Evolutionary conservation across 30 jellyfish, hydroid and myxozoan genomes (phyloP), one percentile per base, ranked within the genome.

Genomic region (Sanderia malayensis): DNA sequence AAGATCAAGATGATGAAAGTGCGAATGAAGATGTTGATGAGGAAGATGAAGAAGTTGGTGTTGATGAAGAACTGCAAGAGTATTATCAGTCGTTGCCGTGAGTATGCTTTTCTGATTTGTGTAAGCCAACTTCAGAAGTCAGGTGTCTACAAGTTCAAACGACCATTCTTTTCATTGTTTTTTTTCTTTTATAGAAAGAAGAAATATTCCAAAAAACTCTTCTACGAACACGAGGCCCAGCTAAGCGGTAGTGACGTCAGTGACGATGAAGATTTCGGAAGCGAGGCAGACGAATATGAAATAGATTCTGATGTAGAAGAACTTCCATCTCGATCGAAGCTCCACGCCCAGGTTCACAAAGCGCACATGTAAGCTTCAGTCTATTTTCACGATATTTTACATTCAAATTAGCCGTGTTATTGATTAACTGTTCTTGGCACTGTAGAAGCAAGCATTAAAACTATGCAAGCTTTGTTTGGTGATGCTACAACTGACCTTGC

Each of bases 321-420:
- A 41, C 47, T 82, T n/a, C 95, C 95, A 6, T 69, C 95, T 8
- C 65, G 74, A n/a, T 80, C 63, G 25, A 70, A 83, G 57, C 53
- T 89, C 27, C 67, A 71, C 70, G 84, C 80, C 15, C 97, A 89
- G 41, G 95, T 83, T 61, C 88, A 89, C 53, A 75, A 68, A 41
- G 93, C 89, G 10, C 97, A 89, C 44, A 85, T 83, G 97, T 89
- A 67, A 69, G 95, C 82, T n/a, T n/a, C n/a, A n/a, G n/a, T n/a
- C n/a, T n/a, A n/a, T n/a, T n/a, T n/a, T n/a, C n/a, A n/a, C n/a
- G n/a, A n/a, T n/a, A n/a, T n/a, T n/a, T n/a, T n/a, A n/a, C n/a
- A n/a, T n/a, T n/a, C n/a, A n/a, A n/a, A n/a, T n/a, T n/a, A n/a
- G n/a, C n/a, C n/a, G n/a, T n/a, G n/a, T n/a, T n/a, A n/a, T n/a